A percentile compares a stretch with the other conserved stretches of the same genome.
Evolutionary conservation across 2,113 vertebrate genomes (phyloP).

Genomic region (Callipepla californica): DNA sequence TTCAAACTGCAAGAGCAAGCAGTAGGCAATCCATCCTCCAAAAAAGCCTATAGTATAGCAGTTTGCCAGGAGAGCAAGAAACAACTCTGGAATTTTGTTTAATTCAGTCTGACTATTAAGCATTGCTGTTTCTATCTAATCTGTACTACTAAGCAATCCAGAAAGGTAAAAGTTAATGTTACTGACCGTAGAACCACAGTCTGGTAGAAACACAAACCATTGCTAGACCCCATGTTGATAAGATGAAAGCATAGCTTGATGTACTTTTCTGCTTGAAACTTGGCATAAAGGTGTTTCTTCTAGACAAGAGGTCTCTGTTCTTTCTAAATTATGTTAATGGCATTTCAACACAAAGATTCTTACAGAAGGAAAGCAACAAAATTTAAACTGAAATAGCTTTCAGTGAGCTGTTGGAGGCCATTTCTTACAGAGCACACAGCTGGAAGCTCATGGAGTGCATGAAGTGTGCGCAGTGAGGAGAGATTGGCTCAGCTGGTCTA

Average conservation of each 20-base stretch:
- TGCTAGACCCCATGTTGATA: not conserved
- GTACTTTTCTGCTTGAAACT: not conserved
- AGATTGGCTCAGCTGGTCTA: not conserved
- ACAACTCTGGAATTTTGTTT: not conserved
- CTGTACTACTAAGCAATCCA: not conserved
- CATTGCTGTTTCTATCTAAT: not conserved
- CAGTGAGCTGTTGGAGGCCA: not conserved
- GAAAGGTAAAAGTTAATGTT: not conserved
- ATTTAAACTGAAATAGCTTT: not conserved
- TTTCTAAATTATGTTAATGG: not conserved
- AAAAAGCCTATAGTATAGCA: not conserved
- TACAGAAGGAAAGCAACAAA: not conserved
- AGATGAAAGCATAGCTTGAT: not conserved
- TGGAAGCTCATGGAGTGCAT: not conserved
- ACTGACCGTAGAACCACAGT: fast-evolving
- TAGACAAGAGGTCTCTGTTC: not conserved
- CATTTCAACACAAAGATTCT: not conserved
- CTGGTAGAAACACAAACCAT: not conserved
- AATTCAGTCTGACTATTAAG: not conserved
- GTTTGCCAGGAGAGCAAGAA: not conserved
- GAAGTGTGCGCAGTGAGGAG: not conserved
- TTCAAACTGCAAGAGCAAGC: not conserved
- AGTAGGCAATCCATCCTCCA: not conserved
- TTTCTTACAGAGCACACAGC: fast-evolving
- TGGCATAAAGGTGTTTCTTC: not conserved